phyloP scores from a whole-genome alignment of 2,888 invertebrate genomes.

The Andrena praecox region DNA sequence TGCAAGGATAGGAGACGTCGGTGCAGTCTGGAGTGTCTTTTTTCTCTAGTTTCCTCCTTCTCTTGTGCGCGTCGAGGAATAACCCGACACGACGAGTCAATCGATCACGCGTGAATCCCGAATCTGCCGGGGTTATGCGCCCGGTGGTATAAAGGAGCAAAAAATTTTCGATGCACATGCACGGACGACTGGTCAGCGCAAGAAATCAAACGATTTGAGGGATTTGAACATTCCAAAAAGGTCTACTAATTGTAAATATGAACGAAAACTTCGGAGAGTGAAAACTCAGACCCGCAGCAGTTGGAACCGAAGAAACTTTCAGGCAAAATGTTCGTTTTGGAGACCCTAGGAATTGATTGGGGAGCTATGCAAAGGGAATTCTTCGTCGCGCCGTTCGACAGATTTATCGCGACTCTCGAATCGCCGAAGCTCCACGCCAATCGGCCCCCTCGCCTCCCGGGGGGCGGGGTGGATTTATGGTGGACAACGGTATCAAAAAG shows the following conservation, averaged over 20 bases:
- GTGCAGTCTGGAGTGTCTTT: slow-evolving; percentile 26
- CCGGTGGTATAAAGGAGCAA: too few species aligned
- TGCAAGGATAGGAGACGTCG: slow-evolving; percentile 7
- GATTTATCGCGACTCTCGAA: slow-evolving; percentile 47
- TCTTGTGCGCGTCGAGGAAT: slow-evolving; percentile 19
- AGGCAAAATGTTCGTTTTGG: not conserved
- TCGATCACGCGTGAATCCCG: not conserved
- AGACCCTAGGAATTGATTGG: slow-evolving; percentile 1
- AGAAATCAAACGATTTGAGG: too few species aligned
- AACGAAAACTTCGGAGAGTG: too few species aligned
- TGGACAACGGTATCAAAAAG: slow-evolving; percentile 46
- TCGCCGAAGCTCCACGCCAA: slow-evolving; percentile 22
- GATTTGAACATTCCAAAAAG: too few species aligned
- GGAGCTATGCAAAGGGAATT: slow-evolving; percentile 19
- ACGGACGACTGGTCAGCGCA: too few species aligned
- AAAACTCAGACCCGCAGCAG: not conserved
- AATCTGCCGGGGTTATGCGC: not conserved
- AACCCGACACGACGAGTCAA: slow-evolving; percentile 14
- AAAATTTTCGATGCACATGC: too few species aligned
- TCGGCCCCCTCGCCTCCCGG: not conserved
- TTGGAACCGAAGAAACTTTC: not conserved
- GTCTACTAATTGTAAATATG: too few species aligned
- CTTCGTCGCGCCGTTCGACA: slow-evolving; percentile 6
- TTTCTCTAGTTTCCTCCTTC: not conserved
- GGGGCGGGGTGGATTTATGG: slow-evolving; percentile 41